phyloP scores from a whole-genome alignment of 1,140 invertebrate species.

The Gyrodactylus bullatarudis region DNA sequence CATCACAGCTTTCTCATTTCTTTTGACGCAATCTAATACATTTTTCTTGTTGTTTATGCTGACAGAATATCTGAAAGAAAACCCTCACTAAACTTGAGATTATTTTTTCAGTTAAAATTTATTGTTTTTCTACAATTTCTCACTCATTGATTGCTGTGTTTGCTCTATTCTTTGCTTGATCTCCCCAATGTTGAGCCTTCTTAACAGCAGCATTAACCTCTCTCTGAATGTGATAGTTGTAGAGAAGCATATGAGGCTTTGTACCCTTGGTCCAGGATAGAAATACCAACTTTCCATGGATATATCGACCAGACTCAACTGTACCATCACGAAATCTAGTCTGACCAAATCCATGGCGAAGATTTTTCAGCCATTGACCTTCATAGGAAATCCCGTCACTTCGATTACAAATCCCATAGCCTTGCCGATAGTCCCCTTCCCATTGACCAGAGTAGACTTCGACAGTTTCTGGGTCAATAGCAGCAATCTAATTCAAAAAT shows the following conservation, averaged over 20 bases:
- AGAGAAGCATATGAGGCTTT: background rate
- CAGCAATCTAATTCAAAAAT: background rate
- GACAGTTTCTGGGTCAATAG: constrained; percentile 19
- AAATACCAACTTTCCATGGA: constrained; percentile 3
- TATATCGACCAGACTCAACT: constrained; percentile 41
- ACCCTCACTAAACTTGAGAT: no score
- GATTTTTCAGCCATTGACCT: constrained; percentile 98
- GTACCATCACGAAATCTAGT: constrained; percentile 77
- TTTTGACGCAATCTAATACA: no score
- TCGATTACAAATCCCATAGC: constrained; percentile 75
- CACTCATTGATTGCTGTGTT: background rate
- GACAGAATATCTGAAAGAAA: no score
- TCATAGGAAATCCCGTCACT: constrained; percentile 81
- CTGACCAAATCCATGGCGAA: constrained; percentile 96
- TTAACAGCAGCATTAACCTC: background rate
- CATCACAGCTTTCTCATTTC: no score
- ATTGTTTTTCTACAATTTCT: no score
- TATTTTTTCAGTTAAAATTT: no score
- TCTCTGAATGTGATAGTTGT: background rate
- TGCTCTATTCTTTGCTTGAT: background rate
- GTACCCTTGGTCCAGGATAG: background rate
- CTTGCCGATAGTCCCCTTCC: constrained; percentile 96
- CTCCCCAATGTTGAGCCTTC: background rate
- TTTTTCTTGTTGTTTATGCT: no score
- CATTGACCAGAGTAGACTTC: constrained; percentile 98